phyloP scores from a whole-genome alignment of 1,140 invertebrate species.

The Pachypsylla venusta region DNA sequence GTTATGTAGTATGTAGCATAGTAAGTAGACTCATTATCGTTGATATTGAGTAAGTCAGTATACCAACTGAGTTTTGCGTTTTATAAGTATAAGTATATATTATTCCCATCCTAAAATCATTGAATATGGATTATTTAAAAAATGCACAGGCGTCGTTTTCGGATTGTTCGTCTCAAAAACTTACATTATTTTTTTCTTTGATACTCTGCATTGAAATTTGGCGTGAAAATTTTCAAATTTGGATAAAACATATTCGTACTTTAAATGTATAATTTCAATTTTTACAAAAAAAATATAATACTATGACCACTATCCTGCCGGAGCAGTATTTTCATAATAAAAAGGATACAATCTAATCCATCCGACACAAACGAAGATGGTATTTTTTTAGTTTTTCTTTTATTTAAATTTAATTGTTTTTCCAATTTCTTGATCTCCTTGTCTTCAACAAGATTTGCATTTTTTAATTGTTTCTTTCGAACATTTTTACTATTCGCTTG shows the following conservation, averaged over 20 bases:
- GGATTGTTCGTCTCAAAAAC: too few relatives aligned
- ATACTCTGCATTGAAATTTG: too few relatives aligned
- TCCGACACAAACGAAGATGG: constrained; percentile 64
- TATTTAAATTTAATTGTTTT: constrained; percentile 70
- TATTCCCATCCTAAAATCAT: too few relatives aligned
- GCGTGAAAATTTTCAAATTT: constrained; percentile 12
- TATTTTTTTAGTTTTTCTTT: constrained; percentile 52
- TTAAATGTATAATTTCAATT: constrained; percentile 14
- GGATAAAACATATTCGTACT: too few relatives aligned
- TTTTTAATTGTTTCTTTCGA: constrained; percentile 42
- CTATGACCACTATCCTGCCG: constrained; percentile 7
- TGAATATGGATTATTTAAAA: too few relatives aligned
- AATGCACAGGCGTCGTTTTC: too few relatives aligned
- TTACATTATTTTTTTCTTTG: too few relatives aligned
- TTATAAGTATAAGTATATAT: too few relatives aligned
- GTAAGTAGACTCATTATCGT: too few relatives aligned
- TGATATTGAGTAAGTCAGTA: too few relatives aligned
- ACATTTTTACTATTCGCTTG: constrained; percentile 37
- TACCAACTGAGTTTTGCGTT: too few relatives aligned
- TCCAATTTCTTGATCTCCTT: constrained; percentile 60
- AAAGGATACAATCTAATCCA: constrained; percentile 77
- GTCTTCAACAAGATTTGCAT: constrained; percentile 66
- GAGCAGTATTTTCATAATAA: constrained; percentile 15
- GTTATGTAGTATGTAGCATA: too few relatives aligned
- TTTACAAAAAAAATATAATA: constrained; percentile 16